These are phyloP conservation scores for Sebastes glaucus DNA, from an alignment of 2,797 vertebrate species.

Conservation along the genomic window DNA sequence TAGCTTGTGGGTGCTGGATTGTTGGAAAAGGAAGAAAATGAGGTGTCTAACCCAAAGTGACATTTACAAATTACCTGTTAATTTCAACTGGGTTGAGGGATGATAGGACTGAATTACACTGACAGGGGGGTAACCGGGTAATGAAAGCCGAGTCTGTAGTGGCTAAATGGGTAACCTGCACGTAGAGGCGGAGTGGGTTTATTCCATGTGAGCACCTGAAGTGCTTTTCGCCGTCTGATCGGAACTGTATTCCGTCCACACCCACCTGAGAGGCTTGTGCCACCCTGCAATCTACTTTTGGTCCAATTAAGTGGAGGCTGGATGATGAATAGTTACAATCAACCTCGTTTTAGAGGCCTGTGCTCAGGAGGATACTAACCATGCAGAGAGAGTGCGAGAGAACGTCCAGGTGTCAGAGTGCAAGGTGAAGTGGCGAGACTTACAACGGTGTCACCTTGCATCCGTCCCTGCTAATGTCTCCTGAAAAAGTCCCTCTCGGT, in stretches of 20 bases:
- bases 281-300: slow-evolving; percentile 64
- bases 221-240: slow-evolving; percentile 51
- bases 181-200: slow-evolving; percentile 71
- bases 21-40: slow-evolving; percentile 98
- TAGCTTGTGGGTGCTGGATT: slow-evolving; percentile 90
- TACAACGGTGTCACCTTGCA: slow-evolving; percentile 82
- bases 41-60: slow-evolving; percentile 99
- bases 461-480: slow-evolving; percentile 56
- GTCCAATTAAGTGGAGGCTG: slow-evolving; percentile 66
- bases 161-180: slow-evolving; percentile 88
- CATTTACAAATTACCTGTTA: slow-evolving; percentile 99
- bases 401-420: slow-evolving; percentile 64
- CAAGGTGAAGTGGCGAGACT: slow-evolving; percentile 79
- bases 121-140: slow-evolving; percentile 93
- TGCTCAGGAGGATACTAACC: slow-evolving; percentile 82
- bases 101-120: slow-evolving; percentile 95
- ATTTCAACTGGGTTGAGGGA: slow-evolving; percentile 99
- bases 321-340: slow-evolving; percentile 88
- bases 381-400: slow-evolving; percentile 51
- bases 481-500: slow-evolving; percentile 60
- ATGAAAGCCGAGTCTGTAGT: slow-evolving; percentile 90
- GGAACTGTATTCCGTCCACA: slow-evolving; percentile 59
- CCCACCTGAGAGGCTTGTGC: slow-evolving; percentile 66
- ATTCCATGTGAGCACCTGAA: slow-evolving; percentile 70
- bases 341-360: slow-evolving; percentile 80